Percentiles rank a stretch among this genome's conserved stretches.
phyloP scores from a whole-genome alignment of 2,113 vertebrate genomes.

The Pedetes capensis region DNA sequence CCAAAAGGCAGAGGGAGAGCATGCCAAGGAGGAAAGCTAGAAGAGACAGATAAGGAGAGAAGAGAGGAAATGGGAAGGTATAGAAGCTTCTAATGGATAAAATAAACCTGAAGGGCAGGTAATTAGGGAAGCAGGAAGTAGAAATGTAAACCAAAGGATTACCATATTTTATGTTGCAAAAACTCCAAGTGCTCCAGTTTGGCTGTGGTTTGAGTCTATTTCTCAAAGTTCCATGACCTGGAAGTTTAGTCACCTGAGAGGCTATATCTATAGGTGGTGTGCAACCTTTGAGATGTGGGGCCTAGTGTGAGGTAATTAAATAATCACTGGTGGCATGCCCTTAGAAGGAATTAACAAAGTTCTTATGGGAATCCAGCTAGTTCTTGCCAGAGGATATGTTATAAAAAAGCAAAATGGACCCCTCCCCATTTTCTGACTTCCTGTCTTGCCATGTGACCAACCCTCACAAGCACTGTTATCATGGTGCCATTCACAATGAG shows the following conservation, averaged over 20 bases:
- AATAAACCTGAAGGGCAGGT: neutral
- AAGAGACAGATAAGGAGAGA: neutral
- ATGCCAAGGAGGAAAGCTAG: neutral
- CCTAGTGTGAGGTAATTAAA: neutral
- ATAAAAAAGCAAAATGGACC: neutral
- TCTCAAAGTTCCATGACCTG: neutral
- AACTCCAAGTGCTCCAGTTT: neutral
- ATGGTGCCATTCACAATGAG: neutral
- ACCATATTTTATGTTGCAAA: neutral
- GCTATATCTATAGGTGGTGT: neutral
- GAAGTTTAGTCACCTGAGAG: too few relatives aligned
- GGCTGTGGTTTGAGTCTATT: neutral
- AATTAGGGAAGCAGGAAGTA: neutral
- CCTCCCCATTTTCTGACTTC: neutral
- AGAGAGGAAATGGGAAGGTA: neutral
- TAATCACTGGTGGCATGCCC: neutral
- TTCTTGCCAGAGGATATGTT: neutral
- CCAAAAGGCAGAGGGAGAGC: neutral
- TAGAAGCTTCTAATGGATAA: neutral
- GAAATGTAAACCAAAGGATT: neutral
- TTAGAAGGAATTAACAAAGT: neutral
- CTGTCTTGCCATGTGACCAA: neutral
- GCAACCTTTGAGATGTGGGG: neutral
- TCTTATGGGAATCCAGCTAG: neutral
- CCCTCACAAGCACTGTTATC: neutral